Base-by-base conservation (phyloP, 2,888 invertebrate species). In the Ichneumoninae sp. region DNA sequence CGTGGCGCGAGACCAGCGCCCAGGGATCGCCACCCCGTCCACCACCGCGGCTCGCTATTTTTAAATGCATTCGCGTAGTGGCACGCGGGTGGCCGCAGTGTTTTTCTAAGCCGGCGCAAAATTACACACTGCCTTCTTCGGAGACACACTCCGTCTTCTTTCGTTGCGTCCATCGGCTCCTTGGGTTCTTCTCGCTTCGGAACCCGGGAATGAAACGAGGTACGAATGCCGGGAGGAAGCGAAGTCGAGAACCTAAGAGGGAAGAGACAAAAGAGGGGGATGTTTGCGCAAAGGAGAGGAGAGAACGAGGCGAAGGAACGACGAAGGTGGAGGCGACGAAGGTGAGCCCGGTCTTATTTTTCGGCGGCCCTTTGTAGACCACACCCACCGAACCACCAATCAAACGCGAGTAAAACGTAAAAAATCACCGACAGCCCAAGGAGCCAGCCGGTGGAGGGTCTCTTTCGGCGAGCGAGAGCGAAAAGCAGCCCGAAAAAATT, bases 21-120 rank as follows among this genome's bases (percentile, higher is more conserved):
- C 71, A 69, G 62, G 74, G 54, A 79, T 26, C 33, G 47, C 54
- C 78, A 84, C 81, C 81, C 57, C 68, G 69, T 82, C 75, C 74
- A 71, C 76, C 86, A 87, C 86, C 83, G 84, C 82, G 78, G 88
- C 87, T 89, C 89, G 92, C 92, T 92, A 93, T 93, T 93, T 93
- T 92, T 91, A 91, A 93, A 93, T 92, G 90, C 89, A 91, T 91
- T 92, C 90, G 90, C 90, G 91, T 91, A 87, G 87, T 74, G 93
- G 91, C 91, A 91, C 92, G 93, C 93, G 93, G 93, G 93, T 93
- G 93, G 93, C 93, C 93, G 90, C 87, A 92, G 93, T 93, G 93
- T 93, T 93, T 93, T 93, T 93, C 93, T 93, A 93, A 93, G 93
- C 91, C 93, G 91, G 93, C 93, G 93, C 93, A 93, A 93, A 93